phyloP scores from a whole-genome alignment of 2,797 vertebrate species.

The Australoheros facetus region DNA sequence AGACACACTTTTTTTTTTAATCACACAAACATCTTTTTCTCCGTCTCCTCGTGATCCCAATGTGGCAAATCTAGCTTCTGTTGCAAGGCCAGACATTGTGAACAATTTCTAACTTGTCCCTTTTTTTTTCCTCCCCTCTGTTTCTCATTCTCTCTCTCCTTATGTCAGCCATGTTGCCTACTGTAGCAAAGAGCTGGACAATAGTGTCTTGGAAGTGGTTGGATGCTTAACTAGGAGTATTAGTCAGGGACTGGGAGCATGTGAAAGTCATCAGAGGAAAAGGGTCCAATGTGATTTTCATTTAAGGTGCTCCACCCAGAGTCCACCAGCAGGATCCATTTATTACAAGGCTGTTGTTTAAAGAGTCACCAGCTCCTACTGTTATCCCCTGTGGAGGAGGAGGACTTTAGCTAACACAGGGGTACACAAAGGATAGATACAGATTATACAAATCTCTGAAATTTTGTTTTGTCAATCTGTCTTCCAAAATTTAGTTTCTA shows the following conservation, averaged over 20 bases:
- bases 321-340: slow-evolving; percentile 42
- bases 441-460: neutral
- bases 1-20: slow-evolving; percentile 11
- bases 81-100: slow-evolving; percentile 42
- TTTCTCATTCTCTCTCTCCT: slow-evolving; percentile 9
- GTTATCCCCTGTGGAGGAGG: slow-evolving; percentile 45
- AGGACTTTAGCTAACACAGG: slow-evolving; percentile 17
- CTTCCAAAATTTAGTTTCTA: no score
- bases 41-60: slow-evolving; percentile 50
- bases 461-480: neutral
- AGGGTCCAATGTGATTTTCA: slow-evolving; percentile 70
- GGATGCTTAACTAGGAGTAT: slow-evolving; percentile 49
- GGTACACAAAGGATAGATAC: neutral
- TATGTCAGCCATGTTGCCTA: slow-evolving; percentile 16
- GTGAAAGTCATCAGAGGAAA: slow-evolving; percentile 75
- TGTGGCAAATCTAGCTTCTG: slow-evolving; percentile 39
- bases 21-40: slow-evolving; percentile 38
- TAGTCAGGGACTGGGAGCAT: slow-evolving; percentile 63
- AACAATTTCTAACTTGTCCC: slow-evolving; percentile 43
- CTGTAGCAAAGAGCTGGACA: slow-evolving; percentile 9
- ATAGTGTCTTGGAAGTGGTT: slow-evolving; percentile 45
- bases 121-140: neutral
- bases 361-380: slow-evolving; percentile 43
- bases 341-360: slow-evolving; percentile 47
- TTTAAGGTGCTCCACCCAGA: slow-evolving; percentile 49